phyloP scores from a whole-genome alignment of 2,888 invertebrate species.

The Saturnia japonica region DNA sequence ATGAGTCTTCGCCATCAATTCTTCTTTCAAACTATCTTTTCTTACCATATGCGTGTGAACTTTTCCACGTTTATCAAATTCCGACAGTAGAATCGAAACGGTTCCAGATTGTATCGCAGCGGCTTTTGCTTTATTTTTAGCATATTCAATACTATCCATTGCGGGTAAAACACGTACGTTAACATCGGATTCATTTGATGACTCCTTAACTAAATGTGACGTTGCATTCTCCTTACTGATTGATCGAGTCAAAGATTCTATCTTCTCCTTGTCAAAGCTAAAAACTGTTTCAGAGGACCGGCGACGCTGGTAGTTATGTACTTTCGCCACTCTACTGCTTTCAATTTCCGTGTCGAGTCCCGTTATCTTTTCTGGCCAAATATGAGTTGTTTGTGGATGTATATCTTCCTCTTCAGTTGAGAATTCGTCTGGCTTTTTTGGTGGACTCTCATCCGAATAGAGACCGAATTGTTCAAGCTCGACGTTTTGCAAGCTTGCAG shows the following conservation, averaged over 20 bases:
- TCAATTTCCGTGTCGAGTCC: constrained; percentile 79
- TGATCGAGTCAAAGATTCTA: constrained; percentile 85
- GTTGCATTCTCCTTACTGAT: constrained; percentile 67
- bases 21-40: constrained; percentile 83
- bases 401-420: constrained; percentile 80
- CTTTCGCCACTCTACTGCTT: constrained; percentile 68
- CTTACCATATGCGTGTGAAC: constrained; percentile 69
- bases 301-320: constrained; percentile 81
- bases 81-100: constrained; percentile 82
- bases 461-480: constrained; percentile 84
- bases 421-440: constrained; percentile 70
- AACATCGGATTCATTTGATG: constrained; percentile 78
- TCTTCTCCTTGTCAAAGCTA: constrained; percentile 89
- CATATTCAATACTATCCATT: constrained; percentile 81
- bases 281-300: constrained; percentile 88
- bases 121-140: constrained; percentile 75
- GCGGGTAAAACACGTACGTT: constrained; percentile 75
- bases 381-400: constrained; percentile 72
- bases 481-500: constrained; percentile 86
- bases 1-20: constrained; percentile 85
- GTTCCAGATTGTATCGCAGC: constrained; percentile 64
- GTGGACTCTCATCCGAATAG: constrained; percentile 62
- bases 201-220: constrained; percentile 73
- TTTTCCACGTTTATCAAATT: constrained; percentile 82
- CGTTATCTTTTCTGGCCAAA: constrained; percentile 81